Base-by-base conservation (phyloP, 2,888 invertebrate species). In the Brachynemurus nebulosus region DNA sequence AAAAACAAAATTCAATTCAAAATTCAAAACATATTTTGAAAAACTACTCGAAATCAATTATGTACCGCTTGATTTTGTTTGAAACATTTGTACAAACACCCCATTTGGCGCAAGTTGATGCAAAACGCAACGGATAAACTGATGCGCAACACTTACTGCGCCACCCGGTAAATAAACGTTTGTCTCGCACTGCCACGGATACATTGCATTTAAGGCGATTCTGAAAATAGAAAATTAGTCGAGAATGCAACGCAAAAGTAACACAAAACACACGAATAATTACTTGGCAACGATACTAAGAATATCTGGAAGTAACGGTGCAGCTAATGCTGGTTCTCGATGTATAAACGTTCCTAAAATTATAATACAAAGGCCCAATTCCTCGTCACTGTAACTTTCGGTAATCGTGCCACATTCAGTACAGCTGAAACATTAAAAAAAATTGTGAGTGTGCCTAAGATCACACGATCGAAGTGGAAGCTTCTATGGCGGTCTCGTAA, bases 61-160 rank as follows among this genome's bases (percentile, higher is more conserved):
- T 45, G 57, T 63, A 89, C 90, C 86, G 51, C 85, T 84, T 47
- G 86, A 80, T 57, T 86, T 78, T 11, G 89, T 89, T 64, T 91
- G 81, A 63, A 97, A 95, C 60, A 98, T 80, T 68, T 97, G 96
- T 51, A 89, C 74, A 63, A 97, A 97, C 48, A 98, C 86, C 51
- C 95, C 93, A 64, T 97, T 93, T 0, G 95, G 93, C 1, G 96
- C 92, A 44, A 98, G 70, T 66, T 97, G 95, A 61, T 98, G 97
- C 44, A 98, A 72, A 48, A 92, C 86, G 61, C 96, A 97, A 53
- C 98, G 78, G 47, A 98, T 71, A 68, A 97, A 95, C 68, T 98
- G 98, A 61, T 93, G 84, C 17, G 96, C 96, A 20, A 97, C 93
- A 59, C 91, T 92, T 50, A 90, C 82, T 3, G 90, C 89, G 59